Base-by-base conservation (phyloP, 2,888 invertebrate species). In the Tortricodes alternella region DNA sequence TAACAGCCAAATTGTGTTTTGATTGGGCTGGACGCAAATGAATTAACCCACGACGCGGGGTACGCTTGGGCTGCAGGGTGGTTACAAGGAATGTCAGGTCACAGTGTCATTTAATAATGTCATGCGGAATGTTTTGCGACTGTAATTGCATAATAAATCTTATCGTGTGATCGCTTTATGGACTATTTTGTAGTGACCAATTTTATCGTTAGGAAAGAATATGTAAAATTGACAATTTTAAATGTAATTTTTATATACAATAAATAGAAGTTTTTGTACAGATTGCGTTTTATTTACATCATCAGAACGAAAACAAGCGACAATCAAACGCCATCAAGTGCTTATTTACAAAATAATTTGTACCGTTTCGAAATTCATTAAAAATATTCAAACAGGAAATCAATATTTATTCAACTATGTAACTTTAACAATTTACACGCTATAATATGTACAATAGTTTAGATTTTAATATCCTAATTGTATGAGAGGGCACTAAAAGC, bases 231-330 rank as follows among this genome's bases (percentile, higher is more conserved):
- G 88, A 89, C 87, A 88, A 89, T 89, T 89, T 88, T 87, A 89
- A 56, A 89, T 88, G 90, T 89, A 89, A 89, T 86, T 89, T 89
- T 90, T 90, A 88, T 90, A 89, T 89, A 90, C 89, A 91, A 88
- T 89, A 89, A 91, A 91, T 90, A 89, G 88, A 88, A 80, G 80
- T 79, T 89, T 90, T 89, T 91, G 83, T 91, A 89, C 83, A 87
- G 86, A 85, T 74, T 63, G 61, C 67, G 70, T 76, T 80, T 85
- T 82, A 67, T 70, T 74, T 64, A 57, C 59, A 62, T 44, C 37
- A 50, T 38, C 60, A 53, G 53, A 44, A 43, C 60, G 57, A 34
- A 48, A 51, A 56, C 44, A 57, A 61, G 62, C 55, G 46, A 58
- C 46, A 49, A 46, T 62, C 43, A 58, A 46, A 59, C 51, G 34